Evolutionary conservation across 2,888 invertebrate genomes (phyloP).

Genomic region (Caenorhabditis afra): DNA sequence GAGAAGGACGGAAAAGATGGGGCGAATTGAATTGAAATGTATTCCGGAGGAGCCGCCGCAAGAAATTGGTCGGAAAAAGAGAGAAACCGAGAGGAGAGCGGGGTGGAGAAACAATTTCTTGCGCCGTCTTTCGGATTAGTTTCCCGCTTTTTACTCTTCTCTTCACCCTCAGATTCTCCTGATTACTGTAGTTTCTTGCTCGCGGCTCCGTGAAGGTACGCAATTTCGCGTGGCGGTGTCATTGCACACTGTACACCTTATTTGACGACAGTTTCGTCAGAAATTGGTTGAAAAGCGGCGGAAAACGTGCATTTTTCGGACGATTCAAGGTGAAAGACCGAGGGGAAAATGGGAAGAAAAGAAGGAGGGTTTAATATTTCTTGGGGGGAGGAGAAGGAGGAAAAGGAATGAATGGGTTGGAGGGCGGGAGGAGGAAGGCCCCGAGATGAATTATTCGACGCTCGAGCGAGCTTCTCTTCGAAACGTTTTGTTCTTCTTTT

Average conservation of each 20-base stretch:
- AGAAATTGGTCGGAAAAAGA: slow-evolving; percentile 52
- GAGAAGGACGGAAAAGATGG: slow-evolving; percentile 27
- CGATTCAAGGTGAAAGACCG: too few species aligned
- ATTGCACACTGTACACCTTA: too few species aligned
- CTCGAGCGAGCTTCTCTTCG: slow-evolving; percentile 21
- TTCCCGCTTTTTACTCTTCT: slow-evolving; percentile 31
- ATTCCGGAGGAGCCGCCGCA: slow-evolving; percentile 20
- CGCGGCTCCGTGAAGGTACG: too few species aligned
- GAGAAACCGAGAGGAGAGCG: slow-evolving; percentile 23
- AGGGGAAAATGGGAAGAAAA: too few species aligned
- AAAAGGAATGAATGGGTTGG: slow-evolving; percentile 30
- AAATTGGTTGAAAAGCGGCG: too few species aligned
- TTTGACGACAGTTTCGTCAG: too few species aligned
- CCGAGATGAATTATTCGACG: slow-evolving; percentile 53
- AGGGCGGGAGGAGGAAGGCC: too few species aligned
- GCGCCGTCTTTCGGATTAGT: slow-evolving; percentile 38
- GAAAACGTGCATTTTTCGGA: too few species aligned
- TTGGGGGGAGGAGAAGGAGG: not conserved
- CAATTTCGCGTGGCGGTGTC: too few species aligned
- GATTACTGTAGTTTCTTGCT: too few species aligned
- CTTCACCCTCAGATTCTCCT: not conserved
- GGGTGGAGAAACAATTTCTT: slow-evolving; percentile 60
- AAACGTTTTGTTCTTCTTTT: slow-evolving; percentile 28
- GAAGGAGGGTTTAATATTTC: too few species aligned
- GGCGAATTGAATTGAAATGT: slow-evolving; percentile 51